Evolutionary conservation across 2,113 vertebrate species (phyloP).

Genomic region (Nothoprocta pentlandii): DNA sequence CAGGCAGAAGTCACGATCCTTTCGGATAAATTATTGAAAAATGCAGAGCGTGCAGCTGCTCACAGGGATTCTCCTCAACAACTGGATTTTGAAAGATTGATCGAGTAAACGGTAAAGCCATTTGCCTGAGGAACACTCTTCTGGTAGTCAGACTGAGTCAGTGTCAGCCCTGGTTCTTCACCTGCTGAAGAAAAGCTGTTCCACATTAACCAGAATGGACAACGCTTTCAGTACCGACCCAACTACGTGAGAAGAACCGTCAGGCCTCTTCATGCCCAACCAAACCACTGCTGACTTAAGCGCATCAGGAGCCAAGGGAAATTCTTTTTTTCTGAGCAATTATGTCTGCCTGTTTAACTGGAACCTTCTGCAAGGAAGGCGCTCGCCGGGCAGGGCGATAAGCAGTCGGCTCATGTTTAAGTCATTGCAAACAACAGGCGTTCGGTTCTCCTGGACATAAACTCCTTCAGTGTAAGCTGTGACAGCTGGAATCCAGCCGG

Average conservation of each 20-base stretch:
- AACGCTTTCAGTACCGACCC: not conserved
- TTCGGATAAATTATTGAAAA: conserved; percentile 39
- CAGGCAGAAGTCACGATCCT: not conserved
- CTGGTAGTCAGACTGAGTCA: not conserved
- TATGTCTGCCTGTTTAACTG: not conserved
- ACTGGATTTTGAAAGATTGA: conserved; percentile 46
- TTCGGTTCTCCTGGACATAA: conserved; percentile 12
- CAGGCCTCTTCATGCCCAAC: not conserved
- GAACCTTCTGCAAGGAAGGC: not conserved
- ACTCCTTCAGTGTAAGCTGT: conserved; percentile 49
- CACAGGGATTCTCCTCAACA: conserved; percentile 18
- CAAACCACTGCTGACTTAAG: not conserved
- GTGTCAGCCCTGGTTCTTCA: not conserved
- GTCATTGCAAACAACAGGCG: conserved; percentile 7
- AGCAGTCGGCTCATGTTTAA: conserved; percentile 45
- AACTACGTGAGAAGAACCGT: not conserved
- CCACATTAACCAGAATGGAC: not conserved
- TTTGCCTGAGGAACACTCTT: not conserved
- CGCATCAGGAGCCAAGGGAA: not conserved
- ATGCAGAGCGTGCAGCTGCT: not conserved
- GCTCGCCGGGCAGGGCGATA: not conserved
- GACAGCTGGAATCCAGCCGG: conserved; percentile 9
- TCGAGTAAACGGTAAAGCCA: not conserved
- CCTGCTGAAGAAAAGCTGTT: not conserved
- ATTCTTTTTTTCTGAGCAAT: not conserved